Evolutionary conservation across 2,113 vertebrate species (phyloP), one percentile per base, ranked within the genome.

Genomic region (Camelus bactrianus): DNA sequence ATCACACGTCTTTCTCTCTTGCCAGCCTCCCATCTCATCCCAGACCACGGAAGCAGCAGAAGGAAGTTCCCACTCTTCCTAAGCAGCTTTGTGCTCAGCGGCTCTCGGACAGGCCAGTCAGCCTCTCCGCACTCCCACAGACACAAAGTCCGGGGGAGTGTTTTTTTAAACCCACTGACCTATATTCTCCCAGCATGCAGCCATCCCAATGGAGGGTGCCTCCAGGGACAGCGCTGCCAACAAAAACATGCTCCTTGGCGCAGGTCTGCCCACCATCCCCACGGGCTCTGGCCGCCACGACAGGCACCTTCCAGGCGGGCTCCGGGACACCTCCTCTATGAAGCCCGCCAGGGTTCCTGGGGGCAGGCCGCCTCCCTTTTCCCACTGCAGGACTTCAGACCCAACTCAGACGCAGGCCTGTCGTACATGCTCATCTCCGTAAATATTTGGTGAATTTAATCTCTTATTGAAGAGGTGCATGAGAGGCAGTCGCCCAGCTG

Each of bases 91-190:
- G 10, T 9, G 9, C 30, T 17, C 32, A 4, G 3, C 0, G 24
- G 2, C 70, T 22, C n/a, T 9, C 6, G 4, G 72, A 56, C 13
- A 0, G 22, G 75, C 28, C 54, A 0, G 2, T 14, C 3, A 16
- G 56, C 16, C 58, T 46, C 46, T 32, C 52, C 24, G 26, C 30
- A 16, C 79, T 17, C 56, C 8, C n/a, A 6, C 0, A 28, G 2
- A 46, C 50, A 8, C 54, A 0, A 15, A 5, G 70, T 5, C 54
- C 13, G 0, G 17, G 46, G 50, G 50, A 2, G 22, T 73, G 67
- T 56, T 75, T 84, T 60, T 19, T 26, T 89, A 94, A 94, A 73
- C 83, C 73, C 54, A 26, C 79, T 86, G 96, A 86, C 87, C 93
- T 9, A 2, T 69, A 14, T 64, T 30, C 88, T 62, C 56, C 85